phyloP scores from a whole-genome alignment of 2,113 vertebrate genomes.

The Carlito syrichta region DNA sequence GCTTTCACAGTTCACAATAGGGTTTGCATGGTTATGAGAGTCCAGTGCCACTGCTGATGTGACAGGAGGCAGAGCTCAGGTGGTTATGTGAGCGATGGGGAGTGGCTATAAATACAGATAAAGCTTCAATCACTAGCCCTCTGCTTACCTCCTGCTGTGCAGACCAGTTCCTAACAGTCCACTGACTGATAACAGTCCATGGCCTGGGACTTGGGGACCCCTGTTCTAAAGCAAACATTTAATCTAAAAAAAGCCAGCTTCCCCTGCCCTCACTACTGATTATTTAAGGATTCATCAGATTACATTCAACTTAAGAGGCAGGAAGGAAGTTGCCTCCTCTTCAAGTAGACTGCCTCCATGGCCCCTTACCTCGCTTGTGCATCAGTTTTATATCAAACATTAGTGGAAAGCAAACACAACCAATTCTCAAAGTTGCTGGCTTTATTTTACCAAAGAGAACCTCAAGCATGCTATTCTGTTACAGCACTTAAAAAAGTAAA shows the following conservation, averaged over 20 bases:
- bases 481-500: constrained; percentile 10
- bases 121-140: too few relatives aligned
- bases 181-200: too few relatives aligned
- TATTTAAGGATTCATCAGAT: constrained; percentile 29
- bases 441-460: constrained; percentile 27
- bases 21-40: too few relatives aligned
- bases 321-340: constrained; percentile 38
- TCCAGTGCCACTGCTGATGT: too few relatives aligned
- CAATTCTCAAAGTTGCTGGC: background rate
- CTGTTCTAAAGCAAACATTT: constrained; percentile 25
- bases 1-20: too few relatives aligned
- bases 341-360: background rate
- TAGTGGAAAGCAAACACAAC: constrained; percentile 48
- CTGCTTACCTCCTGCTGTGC: too few relatives aligned
- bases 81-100: too few relatives aligned
- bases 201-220: too few relatives aligned
- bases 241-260: background rate
- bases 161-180: too few relatives aligned
- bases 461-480: constrained; percentile 43
- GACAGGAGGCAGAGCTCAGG: too few relatives aligned
- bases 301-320: background rate
- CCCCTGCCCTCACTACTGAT: background rate
- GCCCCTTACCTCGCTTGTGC: background rate
- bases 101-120: too few relatives aligned
- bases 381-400: constrained; percentile 34